Base-by-base conservation (phyloP, 2,113 vertebrate species). In the Ranitomeya imitator region DNA sequence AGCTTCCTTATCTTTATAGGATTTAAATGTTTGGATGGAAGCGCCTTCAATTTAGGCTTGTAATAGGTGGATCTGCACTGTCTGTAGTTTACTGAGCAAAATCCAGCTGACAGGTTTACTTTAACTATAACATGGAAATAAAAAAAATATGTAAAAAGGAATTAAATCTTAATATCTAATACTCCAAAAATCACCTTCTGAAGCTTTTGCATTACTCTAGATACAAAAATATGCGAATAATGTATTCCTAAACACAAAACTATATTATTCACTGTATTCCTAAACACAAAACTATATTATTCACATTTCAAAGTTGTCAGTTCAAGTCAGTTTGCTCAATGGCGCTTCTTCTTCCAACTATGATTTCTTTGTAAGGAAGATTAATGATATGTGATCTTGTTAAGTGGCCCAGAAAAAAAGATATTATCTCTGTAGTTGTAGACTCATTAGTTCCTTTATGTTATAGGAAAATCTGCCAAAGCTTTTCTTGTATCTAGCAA, bases 361-460 rank as follows among this genome's bases (percentile, higher is more conserved):
- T 69, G 19, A 83, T 69, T 45, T 45, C 45, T 31, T 81, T 81
- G 79, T 67, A 83, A 65, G 61, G 81, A 83, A 69, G 81, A 83
- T 83, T 83, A 67, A 83, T 83, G 81, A 83, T 45, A 67, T 69
- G 65, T 69, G 61, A 83, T 83, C 63, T 83, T 83, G 81, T 83
- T 83, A 83, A 83, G 81, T 83, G 81, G 81, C 81, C 81, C 81
- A 83, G 81, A 83, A 83, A 83, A 79, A 83, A 83, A 83, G 63
- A 83, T 83, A 83, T 83, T 83, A 83, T 83, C 81, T 83, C 60
- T 67, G 61, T 69, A 83, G 81, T 67, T 63, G 45, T 83, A 83
- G 81, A 83, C 81, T 83, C 81, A 69, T 83, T 83, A 83, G 81
- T 83, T 83, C 63, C 81, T 67, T 83, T 69, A 83, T 83, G 81